These are phyloP conservation scores for Triplophysa dalaica DNA, from an alignment of 2,113 vertebrate species.

Conservation along the genomic window DNA sequence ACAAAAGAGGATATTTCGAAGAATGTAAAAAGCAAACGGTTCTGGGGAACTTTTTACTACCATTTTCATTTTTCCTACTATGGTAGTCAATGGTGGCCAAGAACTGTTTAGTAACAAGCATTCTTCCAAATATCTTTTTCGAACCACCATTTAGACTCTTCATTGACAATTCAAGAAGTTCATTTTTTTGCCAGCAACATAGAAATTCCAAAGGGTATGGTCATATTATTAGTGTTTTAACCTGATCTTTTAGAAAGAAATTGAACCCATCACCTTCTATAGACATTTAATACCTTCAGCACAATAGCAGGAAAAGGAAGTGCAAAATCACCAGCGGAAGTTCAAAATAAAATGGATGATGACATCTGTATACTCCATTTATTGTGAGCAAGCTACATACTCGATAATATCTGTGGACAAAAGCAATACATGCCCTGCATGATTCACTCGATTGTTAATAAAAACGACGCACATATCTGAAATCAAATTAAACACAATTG, in stretches of 20 bases:
- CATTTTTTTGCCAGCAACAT: no score
- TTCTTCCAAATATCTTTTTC: no score
- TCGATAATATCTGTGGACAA: conserved; percentile 44
- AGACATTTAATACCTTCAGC: not conserved
- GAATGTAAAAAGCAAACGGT: no score
- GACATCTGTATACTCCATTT: conserved; percentile 32
- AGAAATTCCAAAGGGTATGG: no score
- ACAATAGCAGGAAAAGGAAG: conserved; percentile 37
- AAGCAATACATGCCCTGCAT: conserved; percentile 58
- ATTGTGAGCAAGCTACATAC: conserved; percentile 53
- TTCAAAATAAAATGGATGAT: not conserved
- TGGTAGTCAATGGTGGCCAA: no score
- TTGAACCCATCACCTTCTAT: not conserved
- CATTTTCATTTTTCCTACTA: no score
- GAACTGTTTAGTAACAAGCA: no score
- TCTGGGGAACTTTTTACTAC: no score
- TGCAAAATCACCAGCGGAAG: not conserved
- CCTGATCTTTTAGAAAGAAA: no score
- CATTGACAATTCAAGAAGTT: no score
- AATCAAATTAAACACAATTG: conserved; percentile 25
- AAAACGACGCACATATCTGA: conserved; percentile 38
- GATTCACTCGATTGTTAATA: conserved; percentile 47
- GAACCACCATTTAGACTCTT: not conserved
- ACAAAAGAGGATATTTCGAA: no score
- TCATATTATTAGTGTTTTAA: no score